These are phyloP conservation scores for Bucco capensis DNA, from an alignment of 2,113 vertebrate species.

Conservation along the genomic window DNA sequence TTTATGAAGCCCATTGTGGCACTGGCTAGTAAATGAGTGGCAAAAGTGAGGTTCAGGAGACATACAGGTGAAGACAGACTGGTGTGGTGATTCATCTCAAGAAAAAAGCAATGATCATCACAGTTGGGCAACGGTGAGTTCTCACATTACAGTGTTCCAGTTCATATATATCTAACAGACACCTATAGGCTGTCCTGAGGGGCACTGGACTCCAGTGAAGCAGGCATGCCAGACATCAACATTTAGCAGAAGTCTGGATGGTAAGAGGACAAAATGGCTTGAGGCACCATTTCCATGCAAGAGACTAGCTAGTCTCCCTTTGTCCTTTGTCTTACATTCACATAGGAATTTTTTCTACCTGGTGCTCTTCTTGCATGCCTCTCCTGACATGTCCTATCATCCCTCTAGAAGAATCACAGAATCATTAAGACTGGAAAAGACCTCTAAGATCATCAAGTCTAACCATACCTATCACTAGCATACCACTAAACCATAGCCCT, in stretches of 20 bases:
- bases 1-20: neutral
- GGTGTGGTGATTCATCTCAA: neutral
- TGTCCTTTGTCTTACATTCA: neutral
- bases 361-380: neutral
- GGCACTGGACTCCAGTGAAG: neutral
- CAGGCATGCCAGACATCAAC: rapidly evolving
- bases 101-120: neutral
- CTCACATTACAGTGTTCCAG: neutral
- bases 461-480: no score
- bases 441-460: no score
- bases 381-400: neutral
- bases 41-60: no score
- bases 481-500: no score
- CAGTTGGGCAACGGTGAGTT: neutral
- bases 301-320: neutral
- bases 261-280: neutral
- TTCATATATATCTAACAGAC: neutral
- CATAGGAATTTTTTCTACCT: neutral
- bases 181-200: neutral
- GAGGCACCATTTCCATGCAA: neutral
- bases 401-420: neutral
- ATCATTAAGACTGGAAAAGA: no score
- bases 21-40: no score
- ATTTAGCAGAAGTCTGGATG: neutral
- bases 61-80: no score